Conservation (phyloP, 2,888 invertebrate species). For the Coenonympha glycerion region DNA sequence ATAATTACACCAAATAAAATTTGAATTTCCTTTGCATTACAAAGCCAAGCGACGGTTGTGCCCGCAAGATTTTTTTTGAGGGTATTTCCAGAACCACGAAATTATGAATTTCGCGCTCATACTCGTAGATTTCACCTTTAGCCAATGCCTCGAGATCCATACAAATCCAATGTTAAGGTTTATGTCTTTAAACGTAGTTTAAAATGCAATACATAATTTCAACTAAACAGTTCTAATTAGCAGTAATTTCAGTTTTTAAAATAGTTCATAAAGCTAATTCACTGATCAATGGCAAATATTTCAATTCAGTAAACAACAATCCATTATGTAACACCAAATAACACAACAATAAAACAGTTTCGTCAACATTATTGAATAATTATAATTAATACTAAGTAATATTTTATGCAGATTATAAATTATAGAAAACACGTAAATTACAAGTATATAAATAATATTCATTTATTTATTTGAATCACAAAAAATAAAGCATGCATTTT, state of each 20-base stretch:
- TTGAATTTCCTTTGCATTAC: too few relatives aligned
- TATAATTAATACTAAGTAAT: background rate
- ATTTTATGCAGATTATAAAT: background rate
- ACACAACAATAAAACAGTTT: background rate
- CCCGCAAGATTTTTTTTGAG: too few relatives aligned
- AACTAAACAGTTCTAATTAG: too few relatives aligned
- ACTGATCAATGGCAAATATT: background rate
- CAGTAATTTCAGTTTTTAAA: background rate
- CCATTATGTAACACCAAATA: background rate
- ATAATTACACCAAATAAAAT: too few relatives aligned
- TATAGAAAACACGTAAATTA: background rate
- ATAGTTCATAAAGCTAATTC: too few relatives aligned
- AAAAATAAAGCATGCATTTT: constrained; percentile 13
- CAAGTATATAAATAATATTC: background rate
- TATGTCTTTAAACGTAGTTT: background rate
- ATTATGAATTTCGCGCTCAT: too few relatives aligned
- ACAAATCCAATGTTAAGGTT: too few relatives aligned
- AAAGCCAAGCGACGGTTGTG: too few relatives aligned
- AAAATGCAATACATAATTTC: constrained; percentile 1
- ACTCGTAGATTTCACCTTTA: too few relatives aligned
- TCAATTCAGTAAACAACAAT: background rate
- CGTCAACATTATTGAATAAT: too few relatives aligned
- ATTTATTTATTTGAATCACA: constrained; percentile 2
- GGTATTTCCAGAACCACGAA: too few relatives aligned
- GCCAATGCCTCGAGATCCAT: too few relatives aligned